Percentiles rank a stretch among this genome's conserved stretches.
phyloP scores from a whole-genome alignment of 2,888 invertebrate genomes.

The Platerodrilus igneus region DNA sequence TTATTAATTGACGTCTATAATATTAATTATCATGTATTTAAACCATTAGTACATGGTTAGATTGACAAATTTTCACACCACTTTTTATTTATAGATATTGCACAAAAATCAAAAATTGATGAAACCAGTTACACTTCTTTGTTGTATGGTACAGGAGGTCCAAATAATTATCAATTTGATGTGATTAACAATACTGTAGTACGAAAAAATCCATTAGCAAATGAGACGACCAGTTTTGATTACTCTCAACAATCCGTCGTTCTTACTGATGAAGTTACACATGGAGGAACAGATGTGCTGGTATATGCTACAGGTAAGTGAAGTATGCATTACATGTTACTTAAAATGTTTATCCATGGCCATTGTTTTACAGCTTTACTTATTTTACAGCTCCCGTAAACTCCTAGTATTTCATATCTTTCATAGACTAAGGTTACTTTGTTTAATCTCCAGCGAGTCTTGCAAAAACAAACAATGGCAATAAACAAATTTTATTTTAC shows the following conservation, averaged over 20 bases:
- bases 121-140: constrained; percentile 70
- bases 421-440: too few relatives aligned
- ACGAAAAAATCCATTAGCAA: constrained; percentile 58
- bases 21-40: too few relatives aligned
- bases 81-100: constrained; percentile 51
- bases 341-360: too few relatives aligned
- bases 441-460: too few relatives aligned
- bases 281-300: constrained; percentile 81
- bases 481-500: too few relatives aligned
- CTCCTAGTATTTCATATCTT: too few relatives aligned
- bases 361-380: too few relatives aligned
- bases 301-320: constrained; percentile 81
- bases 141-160: constrained; percentile 72
- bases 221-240: constrained; percentile 59
- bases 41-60: background rate
- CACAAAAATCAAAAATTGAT: constrained; percentile 58
- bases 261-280: constrained; percentile 67
- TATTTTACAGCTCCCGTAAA: too few relatives aligned
- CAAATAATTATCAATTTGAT: constrained; percentile 59
- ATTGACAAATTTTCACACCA: background rate
- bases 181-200: constrained; percentile 42
- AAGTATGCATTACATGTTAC: too few relatives aligned
- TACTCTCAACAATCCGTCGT: constrained; percentile 72
- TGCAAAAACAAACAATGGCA: too few relatives aligned
- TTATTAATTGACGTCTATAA: too few relatives aligned